Evolutionary conservation across 2,888 invertebrate genomes (phyloP), one percentile per base, ranked within the genome.

Genomic region (Drosophila colorata): DNA sequence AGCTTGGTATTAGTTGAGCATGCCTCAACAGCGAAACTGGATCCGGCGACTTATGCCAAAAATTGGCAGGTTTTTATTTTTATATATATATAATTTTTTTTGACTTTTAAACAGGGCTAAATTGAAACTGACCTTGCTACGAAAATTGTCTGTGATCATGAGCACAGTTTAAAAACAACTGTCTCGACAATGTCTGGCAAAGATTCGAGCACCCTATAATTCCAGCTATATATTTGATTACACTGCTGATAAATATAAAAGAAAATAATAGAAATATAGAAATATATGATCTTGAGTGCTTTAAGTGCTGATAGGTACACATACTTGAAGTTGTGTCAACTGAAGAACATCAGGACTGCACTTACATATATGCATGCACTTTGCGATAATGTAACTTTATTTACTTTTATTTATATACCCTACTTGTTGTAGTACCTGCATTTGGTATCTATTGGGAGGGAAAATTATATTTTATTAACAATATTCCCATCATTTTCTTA

Each of bases 91-190:
- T 16, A 13, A 52, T 14, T 14, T 7, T 37, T 4, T 46, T 7
- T 11, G 2, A 6, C 14, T 59, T 37, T 63, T 44, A 28, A 5
- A 43, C 73, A 65, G 56, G 71, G 59, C 56, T 60, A 59, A 70
- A 55, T 38, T 37, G 52, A 20, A 37, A 33, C 59, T 65, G 77
- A 40, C 72, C 73, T 74, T 74, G 73, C 41, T 33, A 33, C 51
- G 31, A 25, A 47, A 60, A 55, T 40, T 67, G 40, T 38, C 33
- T 56, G 18, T 20, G 69, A 59, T 35, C 46, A 40, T 43, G 28
- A 33, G 16, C 14, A 16, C 23, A 38, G 31, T 23, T 69, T 58
- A 51, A 47, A 57, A 49, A 16, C 35, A 51, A 44, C 55, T 74
- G 23, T 58, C 37, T 49, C 38, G 38, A 20, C 44, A 31, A 35